A percentile compares a stretch with the other conserved stretches of the same genome.
phyloP scores from a whole-genome alignment of 2,113 vertebrate species.

The Platysternon megacephalum region DNA sequence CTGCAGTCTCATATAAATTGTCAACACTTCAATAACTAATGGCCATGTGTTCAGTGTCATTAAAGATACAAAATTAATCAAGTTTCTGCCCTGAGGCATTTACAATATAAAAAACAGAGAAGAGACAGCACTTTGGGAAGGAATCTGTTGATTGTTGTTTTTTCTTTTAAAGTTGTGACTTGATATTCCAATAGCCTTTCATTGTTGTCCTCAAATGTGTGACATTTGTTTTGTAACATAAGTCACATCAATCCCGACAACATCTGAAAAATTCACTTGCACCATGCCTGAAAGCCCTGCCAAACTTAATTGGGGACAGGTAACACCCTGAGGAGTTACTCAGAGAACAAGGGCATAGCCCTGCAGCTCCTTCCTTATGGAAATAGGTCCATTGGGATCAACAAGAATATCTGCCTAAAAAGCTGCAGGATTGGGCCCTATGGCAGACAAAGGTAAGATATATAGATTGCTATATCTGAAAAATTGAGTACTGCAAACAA shows the following conservation, averaged over 20 bases:
- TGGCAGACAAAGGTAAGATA: not conserved
- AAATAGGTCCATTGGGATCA: not conserved
- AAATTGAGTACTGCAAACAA: not conserved
- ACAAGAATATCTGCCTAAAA: not conserved
- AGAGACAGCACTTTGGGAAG: not conserved
- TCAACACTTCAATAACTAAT: not conserved
- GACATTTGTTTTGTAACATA: not conserved
- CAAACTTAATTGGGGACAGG: not conserved
- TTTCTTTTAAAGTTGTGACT: not conserved
- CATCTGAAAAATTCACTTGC: not conserved
- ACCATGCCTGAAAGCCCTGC: not conserved
- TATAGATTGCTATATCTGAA: not conserved
- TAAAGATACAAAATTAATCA: not conserved
- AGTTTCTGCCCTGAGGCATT: not conserved
- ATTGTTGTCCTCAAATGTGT: not conserved
- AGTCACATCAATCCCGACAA: not conserved
- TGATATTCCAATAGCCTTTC: not conserved
- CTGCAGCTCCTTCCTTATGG: not conserved
- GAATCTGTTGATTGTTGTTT: not conserved
- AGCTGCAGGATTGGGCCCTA: not conserved
- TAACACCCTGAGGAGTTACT: not conserved
- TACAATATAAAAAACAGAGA: not conserved
- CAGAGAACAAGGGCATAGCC: not conserved
- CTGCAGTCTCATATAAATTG: not conserved
- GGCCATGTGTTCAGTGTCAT: accelerated